Evolutionary conservation across 2,888 invertebrate species (phyloP).

Genomic region (Ophion ellenae): DNA sequence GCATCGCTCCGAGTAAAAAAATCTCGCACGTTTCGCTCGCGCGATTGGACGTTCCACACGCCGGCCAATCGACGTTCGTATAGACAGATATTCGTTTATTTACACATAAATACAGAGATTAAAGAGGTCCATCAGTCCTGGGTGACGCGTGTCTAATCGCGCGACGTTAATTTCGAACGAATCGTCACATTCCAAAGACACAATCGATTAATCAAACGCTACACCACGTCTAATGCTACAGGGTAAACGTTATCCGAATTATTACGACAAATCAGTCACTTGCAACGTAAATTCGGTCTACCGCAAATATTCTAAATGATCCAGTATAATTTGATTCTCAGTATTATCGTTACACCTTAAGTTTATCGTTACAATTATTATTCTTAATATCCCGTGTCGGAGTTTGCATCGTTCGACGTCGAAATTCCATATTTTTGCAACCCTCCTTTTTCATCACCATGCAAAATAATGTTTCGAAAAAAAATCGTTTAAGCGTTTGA

Average conservation of each 20-base stretch:
- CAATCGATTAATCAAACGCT: constrained; percentile 38
- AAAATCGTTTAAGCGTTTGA: not conserved
- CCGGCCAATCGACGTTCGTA: constrained; percentile 38
- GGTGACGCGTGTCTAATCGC: constrained; percentile 17
- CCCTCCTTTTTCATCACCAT: too few relatives aligned
- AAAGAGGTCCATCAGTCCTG: constrained; percentile 59
- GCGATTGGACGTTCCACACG: constrained; percentile 10
- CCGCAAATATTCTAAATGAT: constrained; percentile 15
- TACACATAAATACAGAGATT: constrained; percentile 64
- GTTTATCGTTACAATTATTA: not conserved
- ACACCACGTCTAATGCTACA: constrained; percentile 50
- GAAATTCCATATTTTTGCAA: not conserved
- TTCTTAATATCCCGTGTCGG: not conserved
- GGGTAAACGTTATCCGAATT: constrained; percentile 48
- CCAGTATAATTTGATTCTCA: constrained; percentile 10
- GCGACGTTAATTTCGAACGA: constrained; percentile 2
- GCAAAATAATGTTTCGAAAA: not conserved
- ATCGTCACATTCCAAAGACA: constrained; percentile 13
- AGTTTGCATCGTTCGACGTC: not conserved
- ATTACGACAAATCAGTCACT: constrained; percentile 52
- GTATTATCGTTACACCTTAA: not conserved
- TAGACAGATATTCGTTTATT: constrained; percentile 56
- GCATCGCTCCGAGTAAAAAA: not conserved
- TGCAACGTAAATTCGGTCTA: constrained; percentile 33
- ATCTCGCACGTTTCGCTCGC: not conserved